Percentiles rank a stretch among this genome's conserved stretches.
Evolutionary conservation across 2,888 invertebrate genomes (phyloP).

Genomic region (Sinodicranocentrus sp.): DNA sequence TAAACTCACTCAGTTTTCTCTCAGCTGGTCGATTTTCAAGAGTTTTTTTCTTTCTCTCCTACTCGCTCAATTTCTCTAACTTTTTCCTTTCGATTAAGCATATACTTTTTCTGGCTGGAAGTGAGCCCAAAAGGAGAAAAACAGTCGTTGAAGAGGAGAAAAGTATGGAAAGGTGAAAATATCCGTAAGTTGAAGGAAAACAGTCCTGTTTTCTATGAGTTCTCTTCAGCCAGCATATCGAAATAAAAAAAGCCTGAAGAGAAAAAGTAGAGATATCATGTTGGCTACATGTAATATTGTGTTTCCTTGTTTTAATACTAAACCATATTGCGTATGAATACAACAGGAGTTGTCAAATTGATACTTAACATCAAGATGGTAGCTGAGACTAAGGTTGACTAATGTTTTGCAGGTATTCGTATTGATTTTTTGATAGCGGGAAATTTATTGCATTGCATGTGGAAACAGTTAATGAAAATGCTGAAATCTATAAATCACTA

Average conservation of each 20-base stretch:
- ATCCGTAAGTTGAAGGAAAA: constrained; percentile 53
- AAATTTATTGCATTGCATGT: constrained; percentile 27
- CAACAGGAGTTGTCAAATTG: no score
- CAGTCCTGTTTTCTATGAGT: no score
- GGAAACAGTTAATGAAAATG: constrained; percentile 59
- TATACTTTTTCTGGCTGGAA: constrained; percentile 11
- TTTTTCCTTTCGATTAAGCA: constrained; percentile 24
- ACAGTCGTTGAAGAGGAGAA: constrained; percentile 10
- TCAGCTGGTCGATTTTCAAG: constrained; percentile 2
- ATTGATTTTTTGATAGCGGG: constrained; percentile 15
- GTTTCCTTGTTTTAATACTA: no score
- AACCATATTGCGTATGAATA: no score
- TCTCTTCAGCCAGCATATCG: no score
- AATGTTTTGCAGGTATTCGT: constrained; percentile 4
- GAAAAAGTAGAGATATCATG: no score
- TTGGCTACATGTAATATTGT: not conserved
- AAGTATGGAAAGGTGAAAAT: constrained; percentile 46
- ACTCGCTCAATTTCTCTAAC: not conserved
- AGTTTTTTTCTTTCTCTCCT: constrained; percentile 11
- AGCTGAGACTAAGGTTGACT: not conserved
- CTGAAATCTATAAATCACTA: constrained; percentile 43
- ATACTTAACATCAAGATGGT: not conserved
- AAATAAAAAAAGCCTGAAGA: no score
- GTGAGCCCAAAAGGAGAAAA: not conserved
- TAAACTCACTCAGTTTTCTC: not conserved